Percentiles rank a stretch among this genome's conserved stretches.
These are phyloP conservation scores for Aleiodes testaceus DNA, from an alignment of 2,888 invertebrate genomes.

Conservation along the genomic window DNA sequence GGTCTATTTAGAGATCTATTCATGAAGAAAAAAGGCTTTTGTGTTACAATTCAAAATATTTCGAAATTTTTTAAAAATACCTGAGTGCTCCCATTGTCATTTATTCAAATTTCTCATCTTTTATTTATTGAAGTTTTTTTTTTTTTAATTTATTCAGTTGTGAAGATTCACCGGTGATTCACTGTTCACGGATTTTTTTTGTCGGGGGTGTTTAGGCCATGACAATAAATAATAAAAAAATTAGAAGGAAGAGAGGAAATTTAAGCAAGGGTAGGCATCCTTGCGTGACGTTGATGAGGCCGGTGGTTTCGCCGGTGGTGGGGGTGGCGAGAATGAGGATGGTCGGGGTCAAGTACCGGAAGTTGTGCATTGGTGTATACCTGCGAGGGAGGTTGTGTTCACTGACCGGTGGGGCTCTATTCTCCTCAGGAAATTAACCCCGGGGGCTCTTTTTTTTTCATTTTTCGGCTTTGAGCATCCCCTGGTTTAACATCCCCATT, in stretches of 20 bases:
- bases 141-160: not conserved
- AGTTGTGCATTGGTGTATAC: constrained; percentile 54
- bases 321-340: constrained; percentile 40
- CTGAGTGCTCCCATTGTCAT: not conserved
- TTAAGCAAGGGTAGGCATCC: constrained; percentile 25
- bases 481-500: constrained; percentile 57
- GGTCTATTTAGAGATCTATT: not conserved
- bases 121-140: not conserved
- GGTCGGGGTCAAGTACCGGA: constrained; percentile 68
- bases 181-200: constrained; percentile 11
- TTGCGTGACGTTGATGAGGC: constrained; percentile 38
- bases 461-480: constrained; percentile 50
- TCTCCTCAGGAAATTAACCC: constrained; percentile 62
- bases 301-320: constrained; percentile 22
- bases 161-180: constrained; percentile 27
- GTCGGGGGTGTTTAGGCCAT: constrained; percentile 10
- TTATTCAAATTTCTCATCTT: constrained; percentile 7
- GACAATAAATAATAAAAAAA: not conserved
- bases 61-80: not conserved
- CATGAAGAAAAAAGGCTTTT: constrained; percentile 13
- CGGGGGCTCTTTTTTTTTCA: not conserved
- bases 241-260: constrained; percentile 7
- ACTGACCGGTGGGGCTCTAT: constrained; percentile 31
- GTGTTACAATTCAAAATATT: not conserved
- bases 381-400: constrained; percentile 53